Base-by-base conservation (phyloP, 2,888 invertebrate species). In the Bursaphelenchus okinawaensis region DNA sequence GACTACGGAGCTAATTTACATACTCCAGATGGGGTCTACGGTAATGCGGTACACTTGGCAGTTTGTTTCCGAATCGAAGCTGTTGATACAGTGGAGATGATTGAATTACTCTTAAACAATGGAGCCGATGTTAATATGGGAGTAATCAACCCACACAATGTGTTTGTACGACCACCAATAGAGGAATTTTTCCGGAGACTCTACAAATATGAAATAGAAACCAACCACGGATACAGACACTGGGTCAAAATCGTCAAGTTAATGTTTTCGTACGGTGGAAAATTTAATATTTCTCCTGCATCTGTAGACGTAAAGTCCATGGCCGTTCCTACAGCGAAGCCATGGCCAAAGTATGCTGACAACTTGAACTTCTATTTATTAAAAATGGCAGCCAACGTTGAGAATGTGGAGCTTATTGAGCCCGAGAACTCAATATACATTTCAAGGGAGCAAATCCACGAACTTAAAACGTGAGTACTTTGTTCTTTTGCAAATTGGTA, bases 1-100 rank as follows among this genome's bases (percentile, higher is more conserved):
- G 83, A 84, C 29, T 79, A 82, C 55, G 85, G 85, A 7, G 86
- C 86, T 16, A 82, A 85, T 66, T 84, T 85, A 66, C 84, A 86
- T 75, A 83, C 83, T 52, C 73, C 76, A 23, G 83, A 84, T 31
- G 83, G 83, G 19, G 83, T 83, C 63, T 80, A 79, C 40, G 83
- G 83, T 19, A 83, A 84, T 0, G 78, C 84, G 0, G 79, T 85
- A 28, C 84, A 85, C 78, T 67, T 85, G 29, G 84, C 84, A 4
- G 83, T 83, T 56, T 83, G 84, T 28, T 77, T 79, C 6, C 23
- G 59, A 28, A 54, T 55, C 6, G 75, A 72, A 3, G 66, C 82
- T 22, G 73, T 63, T 31, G 69, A 80, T 27, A 76, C 80, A 31
- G 65, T 70, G 52, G 76, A 75, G 20, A 73, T 77, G 31, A 52